Conservation (phyloP, 2,888 invertebrate species). For the Octodonta nipae region DNA sequence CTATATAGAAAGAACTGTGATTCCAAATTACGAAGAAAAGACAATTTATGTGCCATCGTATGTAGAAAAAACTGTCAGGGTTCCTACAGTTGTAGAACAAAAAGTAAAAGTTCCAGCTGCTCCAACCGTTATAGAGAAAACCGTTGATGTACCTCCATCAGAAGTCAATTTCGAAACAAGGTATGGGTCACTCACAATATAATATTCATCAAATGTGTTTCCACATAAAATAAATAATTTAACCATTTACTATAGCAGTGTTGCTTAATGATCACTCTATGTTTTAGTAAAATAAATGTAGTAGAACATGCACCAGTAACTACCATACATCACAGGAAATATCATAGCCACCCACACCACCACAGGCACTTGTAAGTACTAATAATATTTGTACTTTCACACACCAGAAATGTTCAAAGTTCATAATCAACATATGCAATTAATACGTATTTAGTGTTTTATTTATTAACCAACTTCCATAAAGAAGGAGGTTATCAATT, state of each 20-base stretch:
- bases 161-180: constrained; percentile 11
- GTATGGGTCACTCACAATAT: too few species aligned
- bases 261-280: too few species aligned
- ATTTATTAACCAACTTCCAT: too few species aligned
- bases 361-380: neutral
- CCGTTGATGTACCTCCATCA: constrained; percentile 20
- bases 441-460: too few species aligned
- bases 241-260: too few species aligned
- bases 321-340: neutral
- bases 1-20: constrained; percentile 29
- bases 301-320: constrained; percentile 7
- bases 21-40: constrained; percentile 32
- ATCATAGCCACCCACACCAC: neutral
- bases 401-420: too few species aligned
- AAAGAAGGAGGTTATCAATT: too few species aligned
- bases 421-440: too few species aligned
- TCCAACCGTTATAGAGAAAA: constrained; percentile 30
- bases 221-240: too few species aligned
- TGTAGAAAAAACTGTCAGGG: constrained; percentile 31
- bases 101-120: constrained; percentile 27
- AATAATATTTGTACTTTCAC: too few species aligned
- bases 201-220: too few species aligned
- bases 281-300: constrained; percentile 10
- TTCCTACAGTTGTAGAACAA: constrained; percentile 31
- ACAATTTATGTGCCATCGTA: constrained; percentile 31